Conservation (phyloP, 1,140 invertebrate species). For the Tachypleus tridentatus region DNA sequence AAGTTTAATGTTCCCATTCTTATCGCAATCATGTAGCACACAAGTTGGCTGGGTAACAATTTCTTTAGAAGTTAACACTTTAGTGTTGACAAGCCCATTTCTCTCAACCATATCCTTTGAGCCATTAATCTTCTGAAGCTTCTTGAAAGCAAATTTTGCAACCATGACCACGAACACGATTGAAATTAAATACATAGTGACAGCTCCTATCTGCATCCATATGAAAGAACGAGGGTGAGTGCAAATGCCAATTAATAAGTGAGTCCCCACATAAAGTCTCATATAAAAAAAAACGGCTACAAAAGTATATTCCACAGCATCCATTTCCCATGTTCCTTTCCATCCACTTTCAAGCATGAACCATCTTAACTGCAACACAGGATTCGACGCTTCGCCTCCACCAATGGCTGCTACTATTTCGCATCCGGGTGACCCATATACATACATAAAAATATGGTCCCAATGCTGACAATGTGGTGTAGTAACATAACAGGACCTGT, state of each 20-base stretch:
- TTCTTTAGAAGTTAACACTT: no score
- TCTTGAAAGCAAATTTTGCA: no score
- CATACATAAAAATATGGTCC: background rate
- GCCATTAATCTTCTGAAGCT: no score
- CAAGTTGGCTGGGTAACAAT: no score
- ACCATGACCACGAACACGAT: no score
- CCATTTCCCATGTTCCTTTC: background rate
- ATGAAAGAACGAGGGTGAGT: background rate
- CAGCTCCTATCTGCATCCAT: no score
- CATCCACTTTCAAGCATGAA: background rate
- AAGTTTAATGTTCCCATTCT: no score
- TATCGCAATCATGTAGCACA: no score
- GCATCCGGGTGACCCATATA: background rate
- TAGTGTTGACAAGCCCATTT: no score
- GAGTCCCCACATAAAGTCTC: background rate
- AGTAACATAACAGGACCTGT: background rate
- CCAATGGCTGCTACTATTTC: conserved; percentile 1
- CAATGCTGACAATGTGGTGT: background rate
- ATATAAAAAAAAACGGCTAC: background rate
- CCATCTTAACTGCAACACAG: background rate
- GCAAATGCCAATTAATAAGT: background rate
- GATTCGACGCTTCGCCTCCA: background rate
- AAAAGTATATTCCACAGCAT: background rate
- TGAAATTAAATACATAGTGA: no score
- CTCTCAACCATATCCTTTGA: no score